phyloP scores from a whole-genome alignment of 2,113 vertebrate genomes.

The Melanerpes formicivorus region DNA sequence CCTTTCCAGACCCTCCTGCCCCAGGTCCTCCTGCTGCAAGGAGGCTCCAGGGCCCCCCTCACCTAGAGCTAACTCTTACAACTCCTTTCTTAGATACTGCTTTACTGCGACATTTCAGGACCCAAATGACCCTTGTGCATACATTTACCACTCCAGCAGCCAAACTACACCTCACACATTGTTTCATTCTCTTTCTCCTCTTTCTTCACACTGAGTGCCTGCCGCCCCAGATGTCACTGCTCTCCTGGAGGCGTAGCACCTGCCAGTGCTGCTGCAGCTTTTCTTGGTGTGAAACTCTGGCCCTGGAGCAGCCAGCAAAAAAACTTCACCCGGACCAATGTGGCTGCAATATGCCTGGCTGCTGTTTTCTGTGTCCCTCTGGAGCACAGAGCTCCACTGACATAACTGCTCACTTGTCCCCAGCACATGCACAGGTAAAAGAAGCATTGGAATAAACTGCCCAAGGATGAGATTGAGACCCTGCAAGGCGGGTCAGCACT shows the following conservation, averaged over 20 bases:
- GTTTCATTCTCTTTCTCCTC: neutral
- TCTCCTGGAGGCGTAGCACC: accelerated
- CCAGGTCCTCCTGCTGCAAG: accelerated
- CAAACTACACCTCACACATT: accelerated
- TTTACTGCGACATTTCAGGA: neutral
- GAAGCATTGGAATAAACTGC: neutral
- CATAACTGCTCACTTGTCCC: accelerated
- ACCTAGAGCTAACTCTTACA: neutral
- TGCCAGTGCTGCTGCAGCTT: neutral
- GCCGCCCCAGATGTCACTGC: accelerated
- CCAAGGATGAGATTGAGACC: neutral
- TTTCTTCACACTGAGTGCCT: accelerated
- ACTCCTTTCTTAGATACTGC: neutral
- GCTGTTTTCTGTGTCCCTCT: neutral
- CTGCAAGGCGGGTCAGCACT: neutral
- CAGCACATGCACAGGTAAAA: accelerated
- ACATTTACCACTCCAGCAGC: neutral
- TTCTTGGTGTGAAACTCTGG: neutral
- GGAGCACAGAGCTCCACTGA: neutral
- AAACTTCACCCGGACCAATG: accelerated
- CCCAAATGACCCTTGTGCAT: accelerated
- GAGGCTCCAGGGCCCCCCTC: neutral
- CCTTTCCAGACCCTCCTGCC: neutral
- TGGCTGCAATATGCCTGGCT: accelerated
- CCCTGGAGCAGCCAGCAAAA: neutral